These are phyloP conservation scores for Gila robusta DNA, from an alignment of 2,797 vertebrate species.

Conservation along the genomic window DNA sequence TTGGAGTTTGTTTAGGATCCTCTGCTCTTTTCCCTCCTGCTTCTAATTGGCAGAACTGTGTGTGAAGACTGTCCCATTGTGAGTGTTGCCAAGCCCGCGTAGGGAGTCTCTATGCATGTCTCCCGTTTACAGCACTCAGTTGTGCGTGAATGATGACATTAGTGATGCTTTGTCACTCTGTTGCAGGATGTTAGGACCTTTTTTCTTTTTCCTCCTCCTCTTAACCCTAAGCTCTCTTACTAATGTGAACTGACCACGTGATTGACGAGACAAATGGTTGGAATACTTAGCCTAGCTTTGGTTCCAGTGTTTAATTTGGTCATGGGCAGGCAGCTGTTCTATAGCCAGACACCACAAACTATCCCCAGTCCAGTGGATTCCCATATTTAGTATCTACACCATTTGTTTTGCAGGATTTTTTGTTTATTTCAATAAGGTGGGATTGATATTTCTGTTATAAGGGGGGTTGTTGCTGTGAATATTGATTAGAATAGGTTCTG, in stretches of 20 bases:
- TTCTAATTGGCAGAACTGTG: slow-evolving; percentile 41
- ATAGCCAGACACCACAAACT: slow-evolving; percentile 34
- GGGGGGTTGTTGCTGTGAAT: slow-evolving; percentile 2
- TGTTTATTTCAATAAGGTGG: background rate
- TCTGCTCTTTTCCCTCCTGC: slow-evolving; percentile 14
- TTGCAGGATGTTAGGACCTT: slow-evolving; percentile 17
- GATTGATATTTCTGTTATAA: slow-evolving; percentile 18
- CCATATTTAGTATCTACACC: slow-evolving; percentile 34
- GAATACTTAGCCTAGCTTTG: slow-evolving; percentile 49
- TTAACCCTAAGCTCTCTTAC: slow-evolving; percentile 11
- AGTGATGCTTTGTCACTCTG: slow-evolving; percentile 57
- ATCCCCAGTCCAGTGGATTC: slow-evolving; percentile 27
- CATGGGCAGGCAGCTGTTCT: slow-evolving; percentile 45
- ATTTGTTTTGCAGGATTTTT: slow-evolving; percentile 26
- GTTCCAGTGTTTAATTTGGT: slow-evolving; percentile 58
- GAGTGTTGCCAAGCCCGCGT: slow-evolving; percentile 39
- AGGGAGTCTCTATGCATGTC: slow-evolving; percentile 37
- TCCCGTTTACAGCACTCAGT: slow-evolving; percentile 61
- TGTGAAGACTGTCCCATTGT: slow-evolving; percentile 45
- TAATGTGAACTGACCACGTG: slow-evolving; percentile 37
- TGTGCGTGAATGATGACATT: slow-evolving; percentile 64
- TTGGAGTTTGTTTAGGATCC: slow-evolving; percentile 4
- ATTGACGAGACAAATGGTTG: slow-evolving; percentile 58
- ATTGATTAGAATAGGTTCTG: background rate
- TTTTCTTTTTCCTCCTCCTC: slow-evolving; percentile 30